Evolutionary conservation across 2,888 invertebrate species (phyloP).

Genomic region (Sinodicranocentrus sp.): DNA sequence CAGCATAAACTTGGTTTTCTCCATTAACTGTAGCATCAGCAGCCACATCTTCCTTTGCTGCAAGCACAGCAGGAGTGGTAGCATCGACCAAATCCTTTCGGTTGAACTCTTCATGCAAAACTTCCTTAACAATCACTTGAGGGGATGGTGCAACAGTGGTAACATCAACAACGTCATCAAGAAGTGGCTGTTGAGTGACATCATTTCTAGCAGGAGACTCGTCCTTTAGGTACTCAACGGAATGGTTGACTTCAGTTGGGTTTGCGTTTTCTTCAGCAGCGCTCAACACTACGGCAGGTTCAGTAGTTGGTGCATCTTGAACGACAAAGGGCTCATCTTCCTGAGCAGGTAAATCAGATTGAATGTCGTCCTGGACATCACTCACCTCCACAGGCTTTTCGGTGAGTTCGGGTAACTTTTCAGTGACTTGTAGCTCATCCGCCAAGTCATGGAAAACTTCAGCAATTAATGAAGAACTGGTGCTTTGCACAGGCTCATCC

Average conservation of each 20-base stretch:
- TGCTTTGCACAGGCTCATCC: slow-evolving; percentile 2
- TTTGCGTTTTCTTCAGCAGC: not conserved
- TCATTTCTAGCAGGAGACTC: not conserved
- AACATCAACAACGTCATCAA: not conserved
- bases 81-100: too few species aligned
- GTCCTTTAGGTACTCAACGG: not conserved
- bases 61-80: not conserved
- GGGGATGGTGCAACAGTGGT: not conserved
- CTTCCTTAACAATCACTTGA: not conserved
- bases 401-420: not conserved
- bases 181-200: not conserved
- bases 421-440: not conserved
- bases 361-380: not conserved
- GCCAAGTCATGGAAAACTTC: slow-evolving; percentile 5
- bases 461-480: not conserved
- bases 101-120: not conserved
- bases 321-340: not conserved
- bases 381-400: not conserved
- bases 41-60: not conserved
- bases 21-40: not conserved
- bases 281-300: too few species aligned
- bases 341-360: not conserved
- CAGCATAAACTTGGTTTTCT: not conserved
- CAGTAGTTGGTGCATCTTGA: not conserved
- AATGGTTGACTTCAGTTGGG: not conserved